Evolutionary conservation across 2,113 vertebrate genomes (phyloP).

Genomic region (Melanocharis versteri): DNA sequence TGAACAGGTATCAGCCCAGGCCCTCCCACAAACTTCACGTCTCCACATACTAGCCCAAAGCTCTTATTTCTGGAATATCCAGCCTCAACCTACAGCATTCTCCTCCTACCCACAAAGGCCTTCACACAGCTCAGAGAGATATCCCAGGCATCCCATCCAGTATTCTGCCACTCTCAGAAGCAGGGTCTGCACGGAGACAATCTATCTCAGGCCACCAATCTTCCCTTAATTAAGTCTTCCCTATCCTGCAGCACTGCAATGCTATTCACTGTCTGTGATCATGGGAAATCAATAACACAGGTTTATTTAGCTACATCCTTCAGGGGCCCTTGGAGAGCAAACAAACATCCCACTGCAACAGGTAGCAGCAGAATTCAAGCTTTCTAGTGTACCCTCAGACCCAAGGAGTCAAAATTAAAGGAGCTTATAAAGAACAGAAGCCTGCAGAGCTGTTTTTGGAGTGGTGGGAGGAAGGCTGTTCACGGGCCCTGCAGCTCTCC

Average conservation of each 20-base stretch:
- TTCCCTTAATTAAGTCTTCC: neutral
- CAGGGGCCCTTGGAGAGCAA: neutral
- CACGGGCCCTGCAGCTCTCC: neutral
- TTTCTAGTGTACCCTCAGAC: neutral
- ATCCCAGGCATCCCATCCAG: neutral
- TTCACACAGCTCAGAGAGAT: neutral
- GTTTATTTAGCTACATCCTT: constrained; percentile 13
- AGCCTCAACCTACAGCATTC: neutral
- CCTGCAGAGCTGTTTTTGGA: neutral
- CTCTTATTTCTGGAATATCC: neutral
- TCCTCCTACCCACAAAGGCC: neutral
- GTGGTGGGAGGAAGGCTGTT: neutral
- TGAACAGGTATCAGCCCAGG: neutral
- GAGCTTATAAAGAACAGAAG: neutral
- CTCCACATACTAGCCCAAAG: neutral
- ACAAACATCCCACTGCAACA: neutral
- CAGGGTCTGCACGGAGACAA: neutral
- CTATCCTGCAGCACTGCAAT: neutral
- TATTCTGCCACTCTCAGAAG: neutral
- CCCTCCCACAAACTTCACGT: neutral
- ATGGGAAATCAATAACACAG: constrained; percentile 1
- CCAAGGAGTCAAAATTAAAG: neutral
- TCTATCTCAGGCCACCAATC: neutral
- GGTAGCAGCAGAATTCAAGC: neutral
- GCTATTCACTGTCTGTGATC: neutral